Conservation (phyloP, 2,797 vertebrate species). For the Coluber constrictor region DNA sequence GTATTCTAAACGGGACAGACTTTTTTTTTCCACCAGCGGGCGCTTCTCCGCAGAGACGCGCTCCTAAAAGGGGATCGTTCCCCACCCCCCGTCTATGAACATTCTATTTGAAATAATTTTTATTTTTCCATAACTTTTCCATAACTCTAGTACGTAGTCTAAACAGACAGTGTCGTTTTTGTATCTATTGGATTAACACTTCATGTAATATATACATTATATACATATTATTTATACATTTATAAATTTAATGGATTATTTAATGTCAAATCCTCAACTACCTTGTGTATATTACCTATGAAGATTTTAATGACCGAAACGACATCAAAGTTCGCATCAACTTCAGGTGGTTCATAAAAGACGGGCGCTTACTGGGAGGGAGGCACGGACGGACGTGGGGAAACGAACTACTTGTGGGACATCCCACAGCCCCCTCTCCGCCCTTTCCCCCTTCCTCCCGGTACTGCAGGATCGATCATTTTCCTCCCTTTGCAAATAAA, state of each 20-base stretch:
- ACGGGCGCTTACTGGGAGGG: neutral
- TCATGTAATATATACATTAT: too few species aligned
- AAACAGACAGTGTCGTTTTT: too few species aligned
- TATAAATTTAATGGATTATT: too few species aligned
- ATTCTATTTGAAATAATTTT: neutral
- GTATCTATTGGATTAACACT: too few species aligned
- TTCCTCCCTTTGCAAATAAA: neutral
- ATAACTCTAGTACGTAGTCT: too few species aligned
- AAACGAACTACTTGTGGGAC: neutral
- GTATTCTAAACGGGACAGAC: neutral
- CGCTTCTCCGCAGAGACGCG: neutral
- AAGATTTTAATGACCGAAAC: neutral
- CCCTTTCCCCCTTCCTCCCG: fast-evolving
- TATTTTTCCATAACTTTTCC: too few species aligned
- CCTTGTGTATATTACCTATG: too few species aligned
- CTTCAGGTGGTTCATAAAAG: neutral
- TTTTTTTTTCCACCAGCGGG: neutral
- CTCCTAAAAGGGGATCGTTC: neutral
- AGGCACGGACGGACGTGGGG: fast-evolving
- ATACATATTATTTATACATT: too few species aligned
- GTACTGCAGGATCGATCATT: neutral
- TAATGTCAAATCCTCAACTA: too few species aligned
- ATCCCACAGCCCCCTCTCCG: neutral
- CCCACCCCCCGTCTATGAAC: neutral
- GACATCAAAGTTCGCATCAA: neutral